These are phyloP conservation scores for Myiagra hebetior DNA, from an alignment of 2,113 vertebrate genomes.

Conservation along the genomic window DNA sequence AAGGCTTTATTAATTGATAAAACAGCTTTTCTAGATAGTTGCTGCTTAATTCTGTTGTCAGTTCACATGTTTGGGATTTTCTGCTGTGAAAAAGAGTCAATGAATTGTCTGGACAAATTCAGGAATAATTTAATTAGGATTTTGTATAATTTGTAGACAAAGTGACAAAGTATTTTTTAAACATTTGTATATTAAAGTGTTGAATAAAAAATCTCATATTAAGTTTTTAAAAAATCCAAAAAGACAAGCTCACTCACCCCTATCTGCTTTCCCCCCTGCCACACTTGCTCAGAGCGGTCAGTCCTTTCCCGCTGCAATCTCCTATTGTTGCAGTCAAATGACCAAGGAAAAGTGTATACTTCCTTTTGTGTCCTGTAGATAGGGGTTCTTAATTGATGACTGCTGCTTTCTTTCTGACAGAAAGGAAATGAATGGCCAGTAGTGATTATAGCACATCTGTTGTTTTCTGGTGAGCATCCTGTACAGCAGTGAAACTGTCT, in stretches of 20 bases:
- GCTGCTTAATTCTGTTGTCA: neutral
- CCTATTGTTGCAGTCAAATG: conserved; percentile 35
- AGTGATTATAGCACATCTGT: conserved; percentile 67
- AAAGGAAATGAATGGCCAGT: conserved; percentile 67
- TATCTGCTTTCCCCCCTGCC: neutral
- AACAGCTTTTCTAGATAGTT: neutral
- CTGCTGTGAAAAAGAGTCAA: neutral
- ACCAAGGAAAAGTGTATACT: conserved; percentile 38
- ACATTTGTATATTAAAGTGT: neutral
- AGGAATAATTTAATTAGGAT: neutral
- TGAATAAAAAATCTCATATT: neutral
- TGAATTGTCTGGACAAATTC: neutral
- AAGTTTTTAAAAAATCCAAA: neutral
- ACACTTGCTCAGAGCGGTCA: neutral
- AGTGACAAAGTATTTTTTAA: neutral
- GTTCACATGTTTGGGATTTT: neutral
- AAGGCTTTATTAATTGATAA: neutral
- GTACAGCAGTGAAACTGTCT: conserved; percentile 52
- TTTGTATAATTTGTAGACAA: neutral
- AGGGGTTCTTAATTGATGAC: conserved; percentile 48
- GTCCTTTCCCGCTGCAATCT: conserved; percentile 4
- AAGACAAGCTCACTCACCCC: neutral
- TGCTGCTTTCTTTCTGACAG: conserved; percentile 45
- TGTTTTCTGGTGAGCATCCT: conserved; percentile 69
- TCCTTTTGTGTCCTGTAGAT: conserved; percentile 67